Evolutionary conservation across 2,113 vertebrate genomes (phyloP), one percentile per base, ranked within the genome.

Genomic region (Thinocorus orbignyianus): DNA sequence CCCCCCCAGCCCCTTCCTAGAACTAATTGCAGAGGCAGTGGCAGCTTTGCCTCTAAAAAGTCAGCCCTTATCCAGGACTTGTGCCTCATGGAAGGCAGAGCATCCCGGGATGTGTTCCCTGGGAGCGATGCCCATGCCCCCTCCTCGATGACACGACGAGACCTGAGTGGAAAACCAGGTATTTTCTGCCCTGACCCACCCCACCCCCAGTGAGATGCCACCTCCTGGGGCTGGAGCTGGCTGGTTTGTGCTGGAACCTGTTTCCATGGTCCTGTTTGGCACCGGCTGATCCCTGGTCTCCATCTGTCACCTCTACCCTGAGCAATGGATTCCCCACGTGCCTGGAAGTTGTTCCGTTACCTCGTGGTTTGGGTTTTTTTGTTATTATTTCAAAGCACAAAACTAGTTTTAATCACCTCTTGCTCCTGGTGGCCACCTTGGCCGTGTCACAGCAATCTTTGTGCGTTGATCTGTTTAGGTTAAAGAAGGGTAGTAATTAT

Each of bases 401-500:
- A 14, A 46, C 71, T 60, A 42, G 51, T 65, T 89, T 68, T 28
- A 95, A 91, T 86, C 95, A 30, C 72, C 77, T 23, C 33, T 95
- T 96, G 94, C 96, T 97, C 79, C 82, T 82, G 46, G 54, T 25
- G 93, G 85, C 44, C 79, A 76, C 92, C 97, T 96, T 64, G 90
- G 55, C 96, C 25, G 31, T 96, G 91, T 96, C 95, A 81, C 28
- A 88, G 88, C 85, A 81, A 93, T 97, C 95, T 96, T 96, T 97
- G 92, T 88, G 85, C 73, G 28, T 84, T 70, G 88, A 94, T 96
- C 90, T 95, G 10, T 95, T 96, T 94, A 52, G 90, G 88, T 62
- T 46, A 95, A 96, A 81, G 95, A 90, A 35, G 91, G 87, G 54
- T 93, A 91, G 94, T 97, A 97, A 97, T 98, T 95, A 95, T 58